Evolutionary conservation across 1,140 invertebrate genomes (phyloP).

Genomic region (Tyrophagus putrescentiae): DNA sequence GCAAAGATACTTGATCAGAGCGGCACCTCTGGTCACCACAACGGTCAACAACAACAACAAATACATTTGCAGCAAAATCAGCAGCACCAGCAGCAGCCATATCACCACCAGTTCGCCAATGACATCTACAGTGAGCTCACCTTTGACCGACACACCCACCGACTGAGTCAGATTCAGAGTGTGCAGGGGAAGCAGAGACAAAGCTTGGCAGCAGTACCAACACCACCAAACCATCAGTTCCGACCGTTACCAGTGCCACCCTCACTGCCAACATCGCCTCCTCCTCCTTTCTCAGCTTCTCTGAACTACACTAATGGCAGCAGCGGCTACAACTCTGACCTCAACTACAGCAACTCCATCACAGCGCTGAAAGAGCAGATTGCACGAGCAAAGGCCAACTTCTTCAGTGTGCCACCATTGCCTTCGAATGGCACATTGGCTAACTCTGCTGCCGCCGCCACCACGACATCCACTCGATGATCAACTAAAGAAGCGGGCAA

Average conservation of each 20-base stretch:
- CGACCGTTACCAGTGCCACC: no score
- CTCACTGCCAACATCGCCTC: no score
- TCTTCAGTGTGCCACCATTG: no score
- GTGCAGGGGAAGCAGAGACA: background rate
- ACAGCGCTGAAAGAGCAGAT: constrained; percentile 14
- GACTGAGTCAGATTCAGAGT: background rate
- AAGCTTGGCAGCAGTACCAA: background rate
- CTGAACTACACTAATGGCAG: no score
- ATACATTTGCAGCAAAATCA: background rate
- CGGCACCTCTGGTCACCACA: background rate
- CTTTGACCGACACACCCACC: background rate
- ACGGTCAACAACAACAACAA: background rate
- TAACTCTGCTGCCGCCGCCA: no score
- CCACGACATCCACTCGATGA: no score
- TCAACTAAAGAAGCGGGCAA: no score
- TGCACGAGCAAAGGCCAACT: constrained; percentile 18
- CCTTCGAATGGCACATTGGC: no score
- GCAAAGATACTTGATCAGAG: background rate
- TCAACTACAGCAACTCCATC: constrained; percentile 7
- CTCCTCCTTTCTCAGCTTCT: no score
- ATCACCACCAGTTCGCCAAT: background rate
- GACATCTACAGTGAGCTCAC: constrained; percentile 1
- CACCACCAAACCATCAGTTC: no score
- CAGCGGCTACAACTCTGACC: background rate
- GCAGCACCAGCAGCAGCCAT: background rate